A percentile compares a stretch with the other conserved stretches of the same genome.
Conservation (phyloP, 2,113 vertebrate species). For the Leptobrachium ailaonicum region DNA sequence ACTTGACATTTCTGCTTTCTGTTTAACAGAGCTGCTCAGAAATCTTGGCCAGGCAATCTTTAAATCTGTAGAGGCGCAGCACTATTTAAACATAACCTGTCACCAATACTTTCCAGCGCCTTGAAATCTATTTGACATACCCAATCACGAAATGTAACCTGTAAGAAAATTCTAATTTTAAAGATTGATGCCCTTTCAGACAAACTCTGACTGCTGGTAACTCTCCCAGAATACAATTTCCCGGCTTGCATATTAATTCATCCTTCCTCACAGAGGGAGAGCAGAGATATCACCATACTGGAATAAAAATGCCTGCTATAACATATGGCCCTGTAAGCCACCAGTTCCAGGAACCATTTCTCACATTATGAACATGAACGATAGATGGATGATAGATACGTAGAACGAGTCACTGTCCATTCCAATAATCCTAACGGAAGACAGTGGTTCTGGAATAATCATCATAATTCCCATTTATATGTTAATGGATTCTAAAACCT, state of each 20-base stretch:
- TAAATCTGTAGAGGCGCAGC: slow-evolving; percentile 15
- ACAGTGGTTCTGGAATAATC: too few species aligned
- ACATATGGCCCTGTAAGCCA: too few species aligned
- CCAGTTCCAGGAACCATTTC: too few species aligned
- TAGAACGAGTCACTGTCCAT: too few species aligned
- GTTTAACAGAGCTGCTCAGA: slow-evolving; percentile 26
- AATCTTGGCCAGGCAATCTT: slow-evolving; percentile 39
- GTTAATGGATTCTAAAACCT: too few species aligned
- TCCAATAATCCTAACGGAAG: too few species aligned
- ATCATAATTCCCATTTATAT: too few species aligned
- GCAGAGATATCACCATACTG: slow-evolving; percentile 8
- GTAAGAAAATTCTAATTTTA: slow-evolving; percentile 9
- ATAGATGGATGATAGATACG: too few species aligned
- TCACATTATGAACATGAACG: too few species aligned
- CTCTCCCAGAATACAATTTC: slow-evolving; percentile 25
- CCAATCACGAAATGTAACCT: slow-evolving; percentile 16
- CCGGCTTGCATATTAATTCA: slow-evolving; percentile 24
- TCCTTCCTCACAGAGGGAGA: background rate
- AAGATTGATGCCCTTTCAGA: slow-evolving; percentile 38
- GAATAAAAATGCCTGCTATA: too few species aligned
- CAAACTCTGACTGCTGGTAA: slow-evolving; percentile 22
- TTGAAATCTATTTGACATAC: slow-evolving; percentile 13
- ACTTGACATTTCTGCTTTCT: slow-evolving; percentile 48
- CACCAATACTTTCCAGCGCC: slow-evolving; percentile 19
- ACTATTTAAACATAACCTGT: slow-evolving; percentile 44